These are phyloP conservation scores for Champsocephalus gunnari DNA, from an alignment of 2,797 vertebrate species.

Conservation along the genomic window DNA sequence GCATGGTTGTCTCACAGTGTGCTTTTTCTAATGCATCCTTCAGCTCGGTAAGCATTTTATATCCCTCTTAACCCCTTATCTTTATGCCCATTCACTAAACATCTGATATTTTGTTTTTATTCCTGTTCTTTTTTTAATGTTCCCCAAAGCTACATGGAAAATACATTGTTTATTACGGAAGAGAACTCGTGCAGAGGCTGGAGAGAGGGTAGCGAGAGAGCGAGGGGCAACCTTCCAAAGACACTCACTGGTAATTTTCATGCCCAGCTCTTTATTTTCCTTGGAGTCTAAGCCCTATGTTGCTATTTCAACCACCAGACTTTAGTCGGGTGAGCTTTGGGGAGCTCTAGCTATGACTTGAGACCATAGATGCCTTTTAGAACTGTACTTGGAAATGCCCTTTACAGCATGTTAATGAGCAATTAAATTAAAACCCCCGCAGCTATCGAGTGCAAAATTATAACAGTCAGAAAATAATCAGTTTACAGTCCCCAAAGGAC, in stretches of 20 bases:
- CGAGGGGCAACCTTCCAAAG: slow-evolving; percentile 72
- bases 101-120: slow-evolving; percentile 53
- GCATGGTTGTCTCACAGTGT: slow-evolving; percentile 52
- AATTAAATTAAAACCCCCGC: slow-evolving; percentile 55
- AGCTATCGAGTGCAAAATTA: slow-evolving; percentile 64
- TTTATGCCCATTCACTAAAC: slow-evolving; percentile 53
- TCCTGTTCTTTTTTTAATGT: slow-evolving; percentile 53
- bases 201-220: slow-evolving; percentile 53
- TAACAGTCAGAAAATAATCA: slow-evolving; percentile 66
- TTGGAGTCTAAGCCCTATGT: slow-evolving; percentile 75
- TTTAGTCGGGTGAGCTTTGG: slow-evolving; percentile 55
- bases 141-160: slow-evolving; percentile 75
- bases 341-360: slow-evolving; percentile 59
- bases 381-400: slow-evolving; percentile 44
- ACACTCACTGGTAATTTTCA: slow-evolving; percentile 72
- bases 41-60: slow-evolving; percentile 34
- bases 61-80: slow-evolving; percentile 31
- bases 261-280: slow-evolving; percentile 78
- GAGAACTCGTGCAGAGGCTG: slow-evolving; percentile 60
- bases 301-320: slow-evolving; percentile 70
- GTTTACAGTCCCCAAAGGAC: slow-evolving; percentile 58
- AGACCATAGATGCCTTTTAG: slow-evolving; percentile 55
- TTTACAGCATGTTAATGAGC: slow-evolving; percentile 54
- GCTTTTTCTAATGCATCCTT: slow-evolving; percentile 22
- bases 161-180: slow-evolving; percentile 76